Evolutionary conservation across 2,797 vertebrate genomes (phyloP).

Genomic region (Pitangus sulphuratus): DNA sequence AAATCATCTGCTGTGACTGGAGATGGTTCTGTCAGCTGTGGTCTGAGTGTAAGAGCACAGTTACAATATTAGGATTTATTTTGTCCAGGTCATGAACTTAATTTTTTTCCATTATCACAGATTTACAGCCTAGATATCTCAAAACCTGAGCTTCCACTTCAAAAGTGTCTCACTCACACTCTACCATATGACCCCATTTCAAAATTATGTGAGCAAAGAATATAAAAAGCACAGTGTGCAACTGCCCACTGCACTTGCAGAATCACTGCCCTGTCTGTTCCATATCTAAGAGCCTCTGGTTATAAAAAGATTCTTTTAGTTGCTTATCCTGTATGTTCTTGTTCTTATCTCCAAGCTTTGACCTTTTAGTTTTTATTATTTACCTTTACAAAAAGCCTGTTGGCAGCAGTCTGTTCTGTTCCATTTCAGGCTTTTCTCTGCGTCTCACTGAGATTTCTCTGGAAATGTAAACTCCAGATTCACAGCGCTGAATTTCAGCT

Average conservation of each 20-base stretch:
- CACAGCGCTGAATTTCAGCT: neutral
- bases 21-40: neutral
- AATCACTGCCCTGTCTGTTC: neutral
- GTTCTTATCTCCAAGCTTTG: constrained; percentile 5
- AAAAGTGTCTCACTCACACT: neutral
- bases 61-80: neutral
- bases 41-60: neutral
- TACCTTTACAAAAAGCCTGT: constrained; percentile 16
- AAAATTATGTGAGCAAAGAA: neutral
- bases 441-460: constrained; percentile 1
- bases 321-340: neutral
- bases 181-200: neutral
- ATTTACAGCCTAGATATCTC: neutral
- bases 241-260: neutral
- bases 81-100: neutral
- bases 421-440: neutral
- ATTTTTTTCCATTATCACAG: neutral
- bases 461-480: neutral
- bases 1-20: neutral
- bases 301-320: neutral
- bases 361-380: constrained; percentile 36
- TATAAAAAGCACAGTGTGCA: neutral
- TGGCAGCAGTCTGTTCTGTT: constrained; percentile 9
- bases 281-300: neutral
- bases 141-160: neutral